These are phyloP conservation scores for Metallyticus violacea DNA, from an alignment of 2,888 invertebrate species.

Conservation along the genomic window DNA sequence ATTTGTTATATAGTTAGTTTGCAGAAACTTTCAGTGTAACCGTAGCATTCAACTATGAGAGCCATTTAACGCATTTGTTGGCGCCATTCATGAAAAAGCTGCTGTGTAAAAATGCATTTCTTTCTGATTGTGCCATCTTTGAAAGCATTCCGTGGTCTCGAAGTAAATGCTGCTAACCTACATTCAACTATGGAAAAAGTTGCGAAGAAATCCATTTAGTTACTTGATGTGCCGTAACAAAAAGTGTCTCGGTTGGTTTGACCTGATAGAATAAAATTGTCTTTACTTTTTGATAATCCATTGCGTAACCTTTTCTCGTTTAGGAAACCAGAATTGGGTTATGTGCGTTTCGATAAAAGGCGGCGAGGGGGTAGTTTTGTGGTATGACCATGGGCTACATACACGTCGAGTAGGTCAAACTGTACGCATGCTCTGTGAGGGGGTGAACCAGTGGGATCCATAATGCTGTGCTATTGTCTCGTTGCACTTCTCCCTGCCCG, in stretches of 20 bases:
- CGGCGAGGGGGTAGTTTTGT: not conserved
- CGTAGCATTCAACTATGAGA: too few relatives aligned
- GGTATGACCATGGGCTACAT: not conserved
- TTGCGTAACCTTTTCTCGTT: not conserved
- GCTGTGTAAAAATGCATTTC: too few relatives aligned
- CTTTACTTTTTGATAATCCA: not conserved
- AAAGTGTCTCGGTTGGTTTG: not conserved
- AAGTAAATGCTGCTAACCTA: too few relatives aligned
- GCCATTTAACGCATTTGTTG: too few relatives aligned
- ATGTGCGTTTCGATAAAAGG: not conserved
- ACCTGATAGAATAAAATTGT: not conserved
- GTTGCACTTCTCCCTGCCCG: not conserved
- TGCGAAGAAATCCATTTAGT: too few relatives aligned
- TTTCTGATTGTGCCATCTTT: too few relatives aligned
- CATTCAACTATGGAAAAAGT: too few relatives aligned
- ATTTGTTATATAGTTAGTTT: too few relatives aligned
- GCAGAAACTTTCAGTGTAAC: too few relatives aligned
- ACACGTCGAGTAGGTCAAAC: not conserved
- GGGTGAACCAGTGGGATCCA: not conserved
- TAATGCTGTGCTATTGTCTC: not conserved
- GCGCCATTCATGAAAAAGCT: too few relatives aligned
- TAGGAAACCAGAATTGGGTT: not conserved
- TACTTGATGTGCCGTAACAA: too few relatives aligned
- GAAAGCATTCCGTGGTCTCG: too few relatives aligned
- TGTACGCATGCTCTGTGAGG: not conserved